Evolutionary conservation across 2,797 vertebrate genomes (phyloP).

Genomic region (Pseudochirops cupreus): DNA sequence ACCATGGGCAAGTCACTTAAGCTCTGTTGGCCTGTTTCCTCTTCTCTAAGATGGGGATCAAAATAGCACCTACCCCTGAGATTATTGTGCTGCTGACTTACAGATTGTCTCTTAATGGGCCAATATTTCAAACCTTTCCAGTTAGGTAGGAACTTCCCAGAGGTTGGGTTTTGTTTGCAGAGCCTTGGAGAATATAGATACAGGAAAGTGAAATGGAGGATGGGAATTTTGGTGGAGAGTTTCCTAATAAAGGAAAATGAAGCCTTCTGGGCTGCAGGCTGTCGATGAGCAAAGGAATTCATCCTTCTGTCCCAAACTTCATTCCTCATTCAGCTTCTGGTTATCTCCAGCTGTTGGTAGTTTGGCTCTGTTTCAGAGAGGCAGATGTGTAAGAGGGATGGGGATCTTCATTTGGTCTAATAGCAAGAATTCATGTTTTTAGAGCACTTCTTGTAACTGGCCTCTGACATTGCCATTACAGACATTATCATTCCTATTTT

Average conservation of each 20-base stretch:
- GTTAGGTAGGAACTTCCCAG: neutral
- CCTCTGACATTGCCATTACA: neutral
- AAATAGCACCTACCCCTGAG: constrained; percentile 5
- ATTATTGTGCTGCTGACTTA: neutral
- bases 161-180: neutral
- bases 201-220: neutral
- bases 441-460: neutral
- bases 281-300: neutral
- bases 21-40: constrained; percentile 52
- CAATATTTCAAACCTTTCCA: neutral
- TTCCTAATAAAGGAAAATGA: neutral
- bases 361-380: neutral
- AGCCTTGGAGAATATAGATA: neutral
- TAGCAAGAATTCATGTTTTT: neutral
- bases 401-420: neutral
- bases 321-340: constrained; percentile 36
- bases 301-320: neutral
- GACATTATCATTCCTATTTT: neutral
- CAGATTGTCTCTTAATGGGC: neutral
- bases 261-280: neutral
- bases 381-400: neutral
- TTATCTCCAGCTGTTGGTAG: neutral
- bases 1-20: neutral
- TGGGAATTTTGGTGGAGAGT: neutral
- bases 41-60: constrained; percentile 20